A percentile compares a stretch with the other conserved stretches of the same genome.
Evolutionary conservation across 2,888 invertebrate species (phyloP).

Genomic region (Zaprionus bogoriensis): DNA sequence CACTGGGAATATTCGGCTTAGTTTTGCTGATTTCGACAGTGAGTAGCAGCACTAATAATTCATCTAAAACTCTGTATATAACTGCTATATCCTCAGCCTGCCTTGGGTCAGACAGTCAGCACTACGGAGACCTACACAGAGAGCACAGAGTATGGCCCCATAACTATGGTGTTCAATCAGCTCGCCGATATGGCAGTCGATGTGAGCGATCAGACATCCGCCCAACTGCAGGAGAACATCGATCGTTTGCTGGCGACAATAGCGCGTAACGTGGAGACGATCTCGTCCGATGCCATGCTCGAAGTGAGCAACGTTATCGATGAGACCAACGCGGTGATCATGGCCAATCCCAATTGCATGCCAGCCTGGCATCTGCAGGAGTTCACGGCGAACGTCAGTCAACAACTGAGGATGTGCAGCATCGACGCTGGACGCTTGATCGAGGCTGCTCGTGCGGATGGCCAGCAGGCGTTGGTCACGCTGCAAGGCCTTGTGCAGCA

Average conservation of each 20-base stretch:
- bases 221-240: slow-evolving; percentile 56
- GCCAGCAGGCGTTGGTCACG: slow-evolving; percentile 29
- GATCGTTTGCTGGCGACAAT: slow-evolving; percentile 43
- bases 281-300: slow-evolving; percentile 50
- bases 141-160: slow-evolving; percentile 59
- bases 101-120: slow-evolving; percentile 6
- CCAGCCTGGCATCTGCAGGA: slow-evolving; percentile 55
- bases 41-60: slow-evolving; percentile 16
- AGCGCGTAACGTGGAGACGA: slow-evolving; percentile 51
- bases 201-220: slow-evolving; percentile 51
- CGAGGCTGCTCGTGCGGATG: slow-evolving; percentile 34
- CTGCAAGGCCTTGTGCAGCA: slow-evolving; percentile 55
- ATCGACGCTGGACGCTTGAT: slow-evolving; percentile 32
- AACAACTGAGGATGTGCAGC: slow-evolving; percentile 54
- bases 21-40: slow-evolving; percentile 37
- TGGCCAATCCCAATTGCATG: slow-evolving; percentile 59
- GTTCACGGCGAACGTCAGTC: slow-evolving; percentile 57
- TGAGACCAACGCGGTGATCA: slow-evolving; percentile 50
- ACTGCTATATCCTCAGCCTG: slow-evolving; percentile 12
- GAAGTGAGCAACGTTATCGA: slow-evolving; percentile 53
- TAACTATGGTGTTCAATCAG: slow-evolving; percentile 62
- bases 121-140: slow-evolving; percentile 22
- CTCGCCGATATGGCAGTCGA: slow-evolving; percentile 57
- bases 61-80: not conserved
- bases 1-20: slow-evolving; percentile 25